phyloP scores from a whole-genome alignment of 2,113 vertebrate genomes.

The Sander vitreus region DNA sequence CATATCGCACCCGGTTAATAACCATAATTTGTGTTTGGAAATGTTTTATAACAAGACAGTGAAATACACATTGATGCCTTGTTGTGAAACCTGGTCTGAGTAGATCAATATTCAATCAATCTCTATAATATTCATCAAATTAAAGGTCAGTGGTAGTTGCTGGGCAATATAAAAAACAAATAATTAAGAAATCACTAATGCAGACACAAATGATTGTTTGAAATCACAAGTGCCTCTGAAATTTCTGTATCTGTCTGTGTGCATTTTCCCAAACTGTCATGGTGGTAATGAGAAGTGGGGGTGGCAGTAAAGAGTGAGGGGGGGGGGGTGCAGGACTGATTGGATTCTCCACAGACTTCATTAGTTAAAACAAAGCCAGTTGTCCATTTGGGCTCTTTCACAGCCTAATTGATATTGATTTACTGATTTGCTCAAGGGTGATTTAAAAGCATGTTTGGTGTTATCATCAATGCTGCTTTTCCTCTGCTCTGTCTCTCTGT shows the following conservation, averaged over 20 bases:
- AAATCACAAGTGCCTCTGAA: neutral
- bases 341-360: constrained; percentile 81
- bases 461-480: constrained; percentile 66
- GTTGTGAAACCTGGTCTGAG: neutral
- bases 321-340: constrained; percentile 35
- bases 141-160: constrained; percentile 15
- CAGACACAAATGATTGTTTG: neutral
- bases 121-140: neutral
- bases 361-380: constrained; percentile 85
- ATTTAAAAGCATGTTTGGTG: constrained; percentile 79
- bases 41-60: neutral
- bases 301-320: neutral
- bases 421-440: constrained; percentile 75
- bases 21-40: neutral
- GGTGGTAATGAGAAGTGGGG: constrained; percentile 49
- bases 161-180: neutral
- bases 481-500: constrained; percentile 16
- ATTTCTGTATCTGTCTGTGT: constrained; percentile 21
- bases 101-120: constrained; percentile 27
- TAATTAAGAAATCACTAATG: constrained; percentile 7
- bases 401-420: constrained; percentile 85
- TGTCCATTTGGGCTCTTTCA: constrained; percentile 79
- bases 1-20: neutral
- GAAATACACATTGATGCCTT: neutral
- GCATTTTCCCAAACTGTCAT: constrained; percentile 32